Evolutionary conservation across 2,113 vertebrate genomes (phyloP).

Genomic region (Scopus umbretta): DNA sequence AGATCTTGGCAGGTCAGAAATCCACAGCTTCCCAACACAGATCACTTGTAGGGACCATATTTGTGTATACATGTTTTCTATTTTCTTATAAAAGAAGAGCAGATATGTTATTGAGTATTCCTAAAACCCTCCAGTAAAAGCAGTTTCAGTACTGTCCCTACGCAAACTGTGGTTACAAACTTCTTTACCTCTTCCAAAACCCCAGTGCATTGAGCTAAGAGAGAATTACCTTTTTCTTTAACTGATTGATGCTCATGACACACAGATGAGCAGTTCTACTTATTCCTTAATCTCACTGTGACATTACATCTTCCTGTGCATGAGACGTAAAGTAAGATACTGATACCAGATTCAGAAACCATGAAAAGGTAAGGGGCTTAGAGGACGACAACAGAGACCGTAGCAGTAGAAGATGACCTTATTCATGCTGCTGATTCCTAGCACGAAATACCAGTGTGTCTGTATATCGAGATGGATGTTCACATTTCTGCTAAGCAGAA

Average conservation of each 20-base stretch:
- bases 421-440: neutral
- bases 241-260: neutral
- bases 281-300: neutral
- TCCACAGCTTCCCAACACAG: neutral
- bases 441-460: neutral
- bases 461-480: neutral
- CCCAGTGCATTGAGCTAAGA: neutral
- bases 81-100: neutral
- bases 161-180: neutral
- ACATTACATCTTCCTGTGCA: neutral
- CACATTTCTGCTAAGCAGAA: neutral
- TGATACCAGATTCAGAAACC: neutral
- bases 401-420: neutral
- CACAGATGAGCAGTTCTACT: neutral
- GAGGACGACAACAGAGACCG: neutral
- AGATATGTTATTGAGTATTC: neutral
- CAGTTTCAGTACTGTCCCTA: neutral
- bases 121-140: neutral
- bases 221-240: neutral
- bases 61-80: neutral
- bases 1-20: neutral
- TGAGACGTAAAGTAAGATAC: neutral
- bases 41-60: neutral
- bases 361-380: neutral
- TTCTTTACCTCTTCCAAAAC: neutral